These are phyloP conservation scores for Ormyrus thymus DNA, from an alignment of 2,888 invertebrate genomes.

Conservation along the genomic window DNA sequence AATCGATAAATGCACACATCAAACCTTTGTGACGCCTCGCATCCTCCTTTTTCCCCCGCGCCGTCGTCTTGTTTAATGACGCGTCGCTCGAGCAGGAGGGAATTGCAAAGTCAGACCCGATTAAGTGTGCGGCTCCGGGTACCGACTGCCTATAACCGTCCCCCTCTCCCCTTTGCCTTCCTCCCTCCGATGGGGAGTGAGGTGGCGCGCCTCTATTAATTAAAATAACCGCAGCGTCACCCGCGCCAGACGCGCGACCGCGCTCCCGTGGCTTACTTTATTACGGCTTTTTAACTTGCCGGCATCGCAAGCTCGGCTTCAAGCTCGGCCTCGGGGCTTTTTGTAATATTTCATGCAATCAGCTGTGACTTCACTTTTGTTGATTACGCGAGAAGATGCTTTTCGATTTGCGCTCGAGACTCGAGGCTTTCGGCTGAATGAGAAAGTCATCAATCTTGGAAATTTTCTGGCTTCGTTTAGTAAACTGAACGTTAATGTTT, in stretches of 20 bases:
- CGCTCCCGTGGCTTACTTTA: constrained; percentile 54
- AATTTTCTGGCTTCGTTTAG: too few species aligned
- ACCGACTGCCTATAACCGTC: constrained; percentile 2
- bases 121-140: constrained; percentile 57
- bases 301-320: background rate
- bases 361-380: background rate
- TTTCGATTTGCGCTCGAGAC: too few species aligned
- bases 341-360: too few species aligned
- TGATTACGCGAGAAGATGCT: background rate
- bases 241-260: constrained; percentile 36
- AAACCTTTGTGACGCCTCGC: background rate
- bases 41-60: background rate
- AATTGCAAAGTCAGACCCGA: constrained; percentile 61
- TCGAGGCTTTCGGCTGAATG: too few species aligned
- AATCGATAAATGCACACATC: constrained; percentile 11
- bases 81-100: constrained; percentile 41
- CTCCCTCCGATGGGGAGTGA: background rate
- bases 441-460: too few species aligned
- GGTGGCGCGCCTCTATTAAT: constrained; percentile 61
- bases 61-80: constrained; percentile 58
- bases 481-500: too few species aligned
- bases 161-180: constrained; percentile 16
- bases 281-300: constrained; percentile 36
- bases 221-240: constrained; percentile 67
- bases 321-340: background rate